Base-by-base conservation (phyloP, 2,113 vertebrate species). In the Pseudois nayaur region DNA sequence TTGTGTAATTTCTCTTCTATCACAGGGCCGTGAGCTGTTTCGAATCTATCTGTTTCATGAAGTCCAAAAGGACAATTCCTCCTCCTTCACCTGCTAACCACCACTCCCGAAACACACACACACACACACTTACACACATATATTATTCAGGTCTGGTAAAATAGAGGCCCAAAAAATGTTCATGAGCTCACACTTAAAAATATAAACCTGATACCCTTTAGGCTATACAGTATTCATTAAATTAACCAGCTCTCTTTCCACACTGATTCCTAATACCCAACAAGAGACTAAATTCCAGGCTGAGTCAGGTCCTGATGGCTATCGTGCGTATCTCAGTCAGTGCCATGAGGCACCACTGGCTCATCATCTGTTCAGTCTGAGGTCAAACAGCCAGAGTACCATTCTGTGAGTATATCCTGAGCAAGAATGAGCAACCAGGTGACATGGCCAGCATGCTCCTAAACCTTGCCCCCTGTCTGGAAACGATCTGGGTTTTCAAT, bases 11-110 rank as follows among this genome's bases (percentile, higher is more conserved):
- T 8, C 55, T 91, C 31, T 55, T 59, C 71, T 79, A 5, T 81
- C 74, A 50, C 48, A 90, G 64, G 16, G 21, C 15, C 16, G 0
- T 54, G 54, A 91, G 48, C 57, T 92, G 14, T 31, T 33, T 95
- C 9, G 1, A 13, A 31, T 71, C 52, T 55, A 31, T 60, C 57
- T 55, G 62, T 48, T 79, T 43, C 16, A 83, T 21, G 21, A 94
- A 94, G 17, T 88, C 85, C n/a, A 90, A 95, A 97, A 74, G 25
- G 74, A 74, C 91, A 83, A 33, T 96, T 78, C 82, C 45, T 57
- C 33, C 59, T 89, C 59, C 33, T 79, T 86, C n/a, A 43, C 29
- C 55, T 54, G 36, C 79, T 29, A 94, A 27, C 6, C 2, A 4
- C 36, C 19, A 55, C 50, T 19, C 23, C 74, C 8, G 1, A 54